Evolutionary conservation across 2,113 vertebrate genomes (phyloP).

Genomic region (Oncorhynchus tshawytscha): DNA sequence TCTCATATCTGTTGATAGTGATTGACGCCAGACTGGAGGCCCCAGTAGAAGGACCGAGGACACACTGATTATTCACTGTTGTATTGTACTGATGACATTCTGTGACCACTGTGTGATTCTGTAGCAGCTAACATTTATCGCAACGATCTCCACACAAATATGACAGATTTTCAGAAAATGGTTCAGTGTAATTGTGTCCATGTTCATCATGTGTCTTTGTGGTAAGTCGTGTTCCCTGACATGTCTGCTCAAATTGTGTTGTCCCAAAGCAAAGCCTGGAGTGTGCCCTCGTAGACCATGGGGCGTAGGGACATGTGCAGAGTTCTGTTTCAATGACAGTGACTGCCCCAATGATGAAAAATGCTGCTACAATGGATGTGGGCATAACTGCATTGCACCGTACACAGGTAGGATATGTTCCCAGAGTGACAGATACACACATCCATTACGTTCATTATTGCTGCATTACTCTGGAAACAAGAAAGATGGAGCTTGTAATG

Average conservation of each 20-base stretch:
- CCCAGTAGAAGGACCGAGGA: too few relatives aligned
- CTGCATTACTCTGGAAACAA: neutral
- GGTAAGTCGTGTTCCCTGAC: neutral
- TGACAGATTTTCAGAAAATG: too few relatives aligned
- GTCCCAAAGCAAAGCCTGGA: slow-evolving; percentile 44
- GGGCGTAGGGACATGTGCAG: slow-evolving; percentile 60
- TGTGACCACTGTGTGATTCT: too few relatives aligned
- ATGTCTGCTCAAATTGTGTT: neutral
- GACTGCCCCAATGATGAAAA: slow-evolving; percentile 67
- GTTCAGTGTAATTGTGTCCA: too few relatives aligned
- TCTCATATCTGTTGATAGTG: too few relatives aligned
- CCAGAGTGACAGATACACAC: neutral
- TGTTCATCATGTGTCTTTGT: neutral
- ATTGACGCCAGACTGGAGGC: too few relatives aligned
- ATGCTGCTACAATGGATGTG: slow-evolving; percentile 75
- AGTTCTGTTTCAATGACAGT: slow-evolving; percentile 67
- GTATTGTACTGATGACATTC: too few relatives aligned
- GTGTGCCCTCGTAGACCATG: slow-evolving; percentile 49
- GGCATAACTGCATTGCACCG: slow-evolving; percentile 53
- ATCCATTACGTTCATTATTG: neutral
- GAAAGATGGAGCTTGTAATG: too few relatives aligned
- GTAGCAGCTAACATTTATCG: too few relatives aligned
- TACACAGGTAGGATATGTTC: slow-evolving; percentile 56
- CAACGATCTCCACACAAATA: too few relatives aligned
- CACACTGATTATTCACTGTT: too few relatives aligned